Evolutionary conservation across 1,140 invertebrate genomes (phyloP).

Genomic region (Charaxes varanes): DNA sequence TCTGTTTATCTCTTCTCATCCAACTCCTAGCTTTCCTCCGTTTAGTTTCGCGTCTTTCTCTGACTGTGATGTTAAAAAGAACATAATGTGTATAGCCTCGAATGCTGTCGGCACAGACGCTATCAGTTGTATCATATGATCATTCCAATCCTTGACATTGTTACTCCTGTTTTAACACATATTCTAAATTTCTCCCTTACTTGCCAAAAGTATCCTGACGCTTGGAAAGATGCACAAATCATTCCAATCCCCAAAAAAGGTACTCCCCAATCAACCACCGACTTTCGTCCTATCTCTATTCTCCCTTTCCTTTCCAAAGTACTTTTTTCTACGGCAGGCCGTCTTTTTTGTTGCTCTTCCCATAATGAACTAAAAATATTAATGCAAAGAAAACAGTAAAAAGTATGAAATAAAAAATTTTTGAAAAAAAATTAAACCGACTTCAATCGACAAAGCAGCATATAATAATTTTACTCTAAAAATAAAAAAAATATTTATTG

Average conservation of each 20-base stretch:
- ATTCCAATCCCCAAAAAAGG: neutral
- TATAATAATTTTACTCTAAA: no score
- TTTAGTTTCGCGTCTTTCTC: neutral
- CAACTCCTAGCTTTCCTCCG: neutral
- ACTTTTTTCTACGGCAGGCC: no score
- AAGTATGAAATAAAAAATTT: no score
- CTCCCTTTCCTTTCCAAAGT: constrained; percentile 5
- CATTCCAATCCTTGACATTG: constrained; percentile 1
- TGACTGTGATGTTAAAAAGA: constrained; percentile 8
- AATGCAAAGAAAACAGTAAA: no score
- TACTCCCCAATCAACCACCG: neutral
- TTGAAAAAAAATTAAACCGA: no score
- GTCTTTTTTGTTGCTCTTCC: no score
- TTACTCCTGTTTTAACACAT: neutral
- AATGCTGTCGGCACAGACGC: constrained; percentile 7
- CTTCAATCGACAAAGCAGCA: no score
- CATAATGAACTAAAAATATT: no score
- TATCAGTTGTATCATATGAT: constrained; percentile 9
- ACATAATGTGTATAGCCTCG: constrained; percentile 3
- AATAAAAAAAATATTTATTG: no score
- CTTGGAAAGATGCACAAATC: neutral
- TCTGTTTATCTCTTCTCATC: no score
- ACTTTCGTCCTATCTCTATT: constrained; percentile 1
- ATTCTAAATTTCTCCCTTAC: neutral
- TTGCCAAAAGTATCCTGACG: neutral